Conservation (phyloP, 2,797 vertebrate species). For the Gallinago solitaria region DNA sequence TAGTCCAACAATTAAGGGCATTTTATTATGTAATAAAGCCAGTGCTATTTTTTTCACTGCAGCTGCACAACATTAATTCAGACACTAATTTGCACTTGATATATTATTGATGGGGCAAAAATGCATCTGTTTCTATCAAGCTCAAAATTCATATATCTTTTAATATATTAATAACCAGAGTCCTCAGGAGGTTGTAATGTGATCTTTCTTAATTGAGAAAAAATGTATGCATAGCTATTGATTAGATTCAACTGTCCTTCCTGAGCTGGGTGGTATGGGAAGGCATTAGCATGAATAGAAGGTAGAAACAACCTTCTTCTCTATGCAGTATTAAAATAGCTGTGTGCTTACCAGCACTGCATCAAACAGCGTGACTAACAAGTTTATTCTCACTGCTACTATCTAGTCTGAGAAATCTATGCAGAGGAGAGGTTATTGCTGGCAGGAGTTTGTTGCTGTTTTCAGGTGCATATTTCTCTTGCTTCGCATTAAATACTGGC, state of each 20-base stretch:
- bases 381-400: background rate
- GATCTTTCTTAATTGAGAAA: constrained; percentile 20
- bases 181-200: background rate
- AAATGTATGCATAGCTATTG: background rate
- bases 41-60: constrained; percentile 42
- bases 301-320: background rate
- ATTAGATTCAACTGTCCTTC: background rate
- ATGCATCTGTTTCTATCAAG: constrained; percentile 50
- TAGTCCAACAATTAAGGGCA: constrained; percentile 73
- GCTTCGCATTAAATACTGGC: background rate
- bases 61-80: constrained; percentile 68
- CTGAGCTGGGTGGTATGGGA: background rate
- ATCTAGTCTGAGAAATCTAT: background rate
- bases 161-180: constrained; percentile 34
- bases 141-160: background rate
- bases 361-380: background rate
- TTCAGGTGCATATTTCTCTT: background rate
- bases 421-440: background rate
- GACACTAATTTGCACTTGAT: constrained; percentile 66
- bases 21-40: constrained; percentile 76
- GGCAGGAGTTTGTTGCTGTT: background rate
- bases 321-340: background rate
- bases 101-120: constrained; percentile 54
- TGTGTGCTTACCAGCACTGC: background rate
- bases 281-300: background rate